Conservation (phyloP, 1,140 invertebrate species). For the Anoplolepis gracilipes region DNA sequence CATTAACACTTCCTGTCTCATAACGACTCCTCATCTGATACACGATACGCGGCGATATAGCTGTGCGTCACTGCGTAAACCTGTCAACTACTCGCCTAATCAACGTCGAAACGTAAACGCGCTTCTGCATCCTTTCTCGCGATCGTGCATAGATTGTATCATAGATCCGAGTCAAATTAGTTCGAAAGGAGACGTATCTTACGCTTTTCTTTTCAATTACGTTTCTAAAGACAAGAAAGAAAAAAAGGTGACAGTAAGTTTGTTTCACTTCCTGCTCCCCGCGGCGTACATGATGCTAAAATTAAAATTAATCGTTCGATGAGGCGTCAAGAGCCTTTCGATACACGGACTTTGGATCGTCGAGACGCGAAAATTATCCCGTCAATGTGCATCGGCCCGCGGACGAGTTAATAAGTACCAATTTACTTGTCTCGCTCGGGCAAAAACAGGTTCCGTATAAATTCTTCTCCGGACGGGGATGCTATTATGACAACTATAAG, state of each 20-base stretch:
- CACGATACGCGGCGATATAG: slow-evolving; percentile 76
- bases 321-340: background rate
- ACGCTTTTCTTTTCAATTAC: background rate
- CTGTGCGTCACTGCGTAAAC: slow-evolving; percentile 80
- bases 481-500: slow-evolving; percentile 77
- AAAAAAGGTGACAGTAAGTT: background rate
- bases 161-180: background rate
- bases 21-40: slow-evolving; percentile 84
- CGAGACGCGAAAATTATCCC: slow-evolving; percentile 72
- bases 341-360: background rate
- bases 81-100: slow-evolving; percentile 81
- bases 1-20: slow-evolving; percentile 85
- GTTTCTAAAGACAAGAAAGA: background rate
- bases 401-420: slow-evolving; percentile 79
- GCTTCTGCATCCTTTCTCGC: slow-evolving; percentile 30
- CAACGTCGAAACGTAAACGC: slow-evolving; percentile 51
- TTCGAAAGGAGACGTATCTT: background rate
- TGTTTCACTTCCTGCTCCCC: background rate
- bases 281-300: slow-evolving; percentile 13
- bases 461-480: slow-evolving; percentile 72
- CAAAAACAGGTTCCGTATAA: slow-evolving; percentile 80
- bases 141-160: background rate
- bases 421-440: slow-evolving; percentile 79
- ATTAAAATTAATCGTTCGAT: slow-evolving; percentile 63
- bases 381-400: slow-evolving; percentile 73